A percentile compares a stretch with the other conserved stretches of the same genome.
Conservation (phyloP, 2,113 vertebrate genomes). For the Fregetta grallaria region DNA sequence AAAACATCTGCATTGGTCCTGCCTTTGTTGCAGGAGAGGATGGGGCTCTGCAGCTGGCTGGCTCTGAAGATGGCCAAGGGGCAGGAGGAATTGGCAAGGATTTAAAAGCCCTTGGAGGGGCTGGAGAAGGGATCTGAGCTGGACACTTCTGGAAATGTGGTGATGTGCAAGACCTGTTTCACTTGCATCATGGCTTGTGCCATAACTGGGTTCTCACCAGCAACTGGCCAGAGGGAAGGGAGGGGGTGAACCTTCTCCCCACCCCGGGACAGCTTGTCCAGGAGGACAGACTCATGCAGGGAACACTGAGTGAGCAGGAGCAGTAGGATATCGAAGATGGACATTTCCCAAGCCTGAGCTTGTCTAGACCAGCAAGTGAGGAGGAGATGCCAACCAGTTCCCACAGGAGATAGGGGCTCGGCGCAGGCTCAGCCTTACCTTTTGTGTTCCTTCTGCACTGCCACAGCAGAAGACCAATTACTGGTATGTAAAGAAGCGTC, state of each 20-base stretch:
- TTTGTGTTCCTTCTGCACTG: not conserved
- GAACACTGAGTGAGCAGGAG: not conserved
- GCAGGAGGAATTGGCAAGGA: not conserved
- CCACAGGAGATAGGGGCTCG: not conserved
- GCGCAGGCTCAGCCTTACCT: not conserved
- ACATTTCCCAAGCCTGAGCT: not conserved
- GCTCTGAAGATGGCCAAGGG: not conserved
- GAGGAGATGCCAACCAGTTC: not conserved
- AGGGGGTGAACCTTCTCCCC: not conserved
- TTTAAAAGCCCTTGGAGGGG: not conserved
- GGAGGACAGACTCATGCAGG: not conserved
- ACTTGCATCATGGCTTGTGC: not conserved
- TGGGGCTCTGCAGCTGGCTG: not conserved
- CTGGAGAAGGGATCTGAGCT: not conserved
- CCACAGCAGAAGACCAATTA: conserved; percentile 6
- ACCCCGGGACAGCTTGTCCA: not conserved
- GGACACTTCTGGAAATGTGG: not conserved
- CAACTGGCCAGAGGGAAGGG: not conserved
- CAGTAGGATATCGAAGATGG: not conserved
- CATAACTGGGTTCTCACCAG: not conserved
- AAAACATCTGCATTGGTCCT: not conserved
- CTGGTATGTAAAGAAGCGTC: not conserved
- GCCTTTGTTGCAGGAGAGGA: not conserved
- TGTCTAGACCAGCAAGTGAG: not conserved
- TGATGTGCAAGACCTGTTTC: not conserved